A percentile compares a stretch with the other conserved stretches of the same genome.
Evolutionary conservation across 2,888 invertebrate genomes (phyloP).

Genomic region (Melanostoma scalare): DNA sequence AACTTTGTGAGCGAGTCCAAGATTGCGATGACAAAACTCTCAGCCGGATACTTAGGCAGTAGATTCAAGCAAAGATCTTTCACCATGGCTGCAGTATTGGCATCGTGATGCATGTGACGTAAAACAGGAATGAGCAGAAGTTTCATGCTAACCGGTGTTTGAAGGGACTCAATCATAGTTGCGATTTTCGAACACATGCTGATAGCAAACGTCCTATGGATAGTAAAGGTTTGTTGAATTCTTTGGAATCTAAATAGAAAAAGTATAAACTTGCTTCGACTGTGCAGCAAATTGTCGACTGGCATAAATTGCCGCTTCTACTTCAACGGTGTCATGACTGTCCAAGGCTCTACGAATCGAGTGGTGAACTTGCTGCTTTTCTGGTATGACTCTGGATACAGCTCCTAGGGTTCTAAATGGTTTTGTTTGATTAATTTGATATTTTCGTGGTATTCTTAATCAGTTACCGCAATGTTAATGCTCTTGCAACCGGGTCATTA

Average conservation of each 20-base stretch:
- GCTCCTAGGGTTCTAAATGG: conserved; percentile 90
- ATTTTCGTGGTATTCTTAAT: no score
- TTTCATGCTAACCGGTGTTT: conserved; percentile 96
- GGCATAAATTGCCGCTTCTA: conserved; percentile 97
- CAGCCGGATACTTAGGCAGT: conserved; percentile 89
- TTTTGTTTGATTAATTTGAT: background rate
- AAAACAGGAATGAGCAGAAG: conserved; percentile 94
- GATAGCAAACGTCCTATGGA: conserved; percentile 92
- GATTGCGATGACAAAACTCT: conserved; percentile 91
- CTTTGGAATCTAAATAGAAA: background rate
- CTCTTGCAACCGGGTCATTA: conserved; percentile 97
- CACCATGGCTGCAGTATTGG: conserved; percentile 86
- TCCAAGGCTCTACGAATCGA: conserved; percentile 95
- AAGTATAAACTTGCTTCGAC: conserved; percentile 87
- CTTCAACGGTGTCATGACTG: conserved; percentile 97
- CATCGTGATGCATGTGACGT: conserved; percentile 95
- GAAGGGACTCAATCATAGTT: conserved; percentile 96
- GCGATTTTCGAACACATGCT: conserved; percentile 97
- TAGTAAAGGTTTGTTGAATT: background rate
- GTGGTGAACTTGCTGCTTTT: conserved; percentile 97
- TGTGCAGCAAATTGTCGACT: conserved; percentile 97
- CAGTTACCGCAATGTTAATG: conserved; percentile 87
- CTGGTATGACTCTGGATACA: conserved; percentile 95
- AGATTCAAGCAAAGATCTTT: conserved; percentile 88
- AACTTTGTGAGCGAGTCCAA: conserved; percentile 93